phyloP scores from a whole-genome alignment of 2,797 vertebrate species.

The Bradypodion ventrale region DNA sequence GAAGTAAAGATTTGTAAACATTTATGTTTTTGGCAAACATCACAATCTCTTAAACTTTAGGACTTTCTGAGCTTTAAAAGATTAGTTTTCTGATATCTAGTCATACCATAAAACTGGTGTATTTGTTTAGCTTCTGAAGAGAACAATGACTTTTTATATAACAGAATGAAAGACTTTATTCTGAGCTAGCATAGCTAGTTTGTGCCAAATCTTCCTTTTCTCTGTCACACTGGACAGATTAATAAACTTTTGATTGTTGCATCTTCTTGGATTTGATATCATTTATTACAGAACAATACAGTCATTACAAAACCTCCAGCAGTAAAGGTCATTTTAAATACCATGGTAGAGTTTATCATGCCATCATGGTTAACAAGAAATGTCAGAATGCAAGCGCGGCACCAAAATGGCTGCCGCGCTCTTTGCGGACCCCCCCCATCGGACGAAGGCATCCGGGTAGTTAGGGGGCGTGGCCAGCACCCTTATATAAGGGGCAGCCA shows the following conservation, averaged over 20 bases:
- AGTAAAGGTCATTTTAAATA: neutral
- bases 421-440: no score
- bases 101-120: neutral
- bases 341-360: neutral
- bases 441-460: no score
- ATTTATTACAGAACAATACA: constrained; percentile 1
- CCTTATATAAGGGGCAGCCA: no score
- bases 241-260: neutral
- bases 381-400: no score
- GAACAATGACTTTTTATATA: neutral
- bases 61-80: neutral
- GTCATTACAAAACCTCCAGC: neutral
- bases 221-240: neutral
- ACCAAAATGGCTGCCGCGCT: no score
- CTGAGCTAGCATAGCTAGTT: no score
- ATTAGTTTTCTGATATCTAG: neutral
- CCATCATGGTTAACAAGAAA: constrained; percentile 33
- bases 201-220: neutral
- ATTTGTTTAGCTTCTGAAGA: neutral
- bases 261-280: neutral
- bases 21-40: neutral
- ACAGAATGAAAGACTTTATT: neutral
- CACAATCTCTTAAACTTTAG: neutral
- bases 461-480: no score
- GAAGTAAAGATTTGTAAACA: neutral